Conservation (phyloP, 2,113 vertebrate species). For the Tamias sibiricus region DNA sequence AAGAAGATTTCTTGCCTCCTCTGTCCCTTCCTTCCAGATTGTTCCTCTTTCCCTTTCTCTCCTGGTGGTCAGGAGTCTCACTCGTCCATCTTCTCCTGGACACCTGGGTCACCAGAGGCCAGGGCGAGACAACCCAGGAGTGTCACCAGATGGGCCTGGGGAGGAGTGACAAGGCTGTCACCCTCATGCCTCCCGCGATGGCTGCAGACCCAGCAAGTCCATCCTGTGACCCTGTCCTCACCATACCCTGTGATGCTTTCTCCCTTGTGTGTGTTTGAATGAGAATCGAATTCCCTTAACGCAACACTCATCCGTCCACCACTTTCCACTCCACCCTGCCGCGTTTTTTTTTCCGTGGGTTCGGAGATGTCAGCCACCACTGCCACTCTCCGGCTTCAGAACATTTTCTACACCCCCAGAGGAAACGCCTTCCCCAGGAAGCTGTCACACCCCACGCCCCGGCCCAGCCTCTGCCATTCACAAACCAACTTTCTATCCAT, state of each 20-base stretch:
- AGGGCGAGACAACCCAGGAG: not conserved
- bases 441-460: too few relatives aligned
- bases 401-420: not conserved
- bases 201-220: not conserved
- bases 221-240: accelerated
- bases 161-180: not conserved
- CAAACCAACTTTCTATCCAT: not conserved
- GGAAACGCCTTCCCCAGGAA: not conserved
- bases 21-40: not conserved
- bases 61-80: not conserved
- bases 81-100: not conserved
- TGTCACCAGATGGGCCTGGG: not conserved
- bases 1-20: not conserved
- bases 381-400: not conserved
- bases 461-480: not conserved
- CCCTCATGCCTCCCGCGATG: not conserved
- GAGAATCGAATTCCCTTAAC: not conserved
- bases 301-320: not conserved
- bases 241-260: not conserved
- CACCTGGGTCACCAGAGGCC: not conserved
- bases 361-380: not conserved
- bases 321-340: not conserved
- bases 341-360: not conserved
- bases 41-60: not conserved
- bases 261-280: not conserved